These are phyloP conservation scores for Parazoanthus swiftii DNA, from an alignment of 92 coral and sea anemone species.

Conservation along the genomic window DNA sequence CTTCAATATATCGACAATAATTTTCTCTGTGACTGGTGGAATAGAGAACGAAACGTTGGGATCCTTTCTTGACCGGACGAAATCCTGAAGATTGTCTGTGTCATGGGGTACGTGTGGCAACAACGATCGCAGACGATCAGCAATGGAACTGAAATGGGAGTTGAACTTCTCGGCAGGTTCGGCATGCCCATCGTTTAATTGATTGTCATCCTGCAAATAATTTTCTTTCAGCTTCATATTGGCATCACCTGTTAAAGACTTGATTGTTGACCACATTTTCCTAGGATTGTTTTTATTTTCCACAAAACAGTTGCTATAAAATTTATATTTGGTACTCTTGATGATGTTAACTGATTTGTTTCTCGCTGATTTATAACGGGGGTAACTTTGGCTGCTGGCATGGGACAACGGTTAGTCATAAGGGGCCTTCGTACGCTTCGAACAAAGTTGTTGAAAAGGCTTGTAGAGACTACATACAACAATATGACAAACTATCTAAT, in stretches of 20 bases:
- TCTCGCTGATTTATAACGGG: slow-evolving; percentile 26
- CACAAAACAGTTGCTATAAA: slow-evolving; percentile 38
- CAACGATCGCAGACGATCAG: slow-evolving; percentile 43
- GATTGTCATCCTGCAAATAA: neutral
- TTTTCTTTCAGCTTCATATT: neutral
- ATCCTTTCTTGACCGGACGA: slow-evolving; percentile 57
- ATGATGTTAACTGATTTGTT: slow-evolving; percentile 40
- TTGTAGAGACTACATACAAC: no score
- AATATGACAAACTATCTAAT: no score
- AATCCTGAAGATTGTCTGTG: slow-evolving; percentile 41
- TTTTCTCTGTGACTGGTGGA: slow-evolving; percentile 17
- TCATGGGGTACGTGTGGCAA: slow-evolving; percentile 43
- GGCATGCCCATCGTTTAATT: neutral
- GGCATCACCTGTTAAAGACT: slow-evolving; percentile 26
- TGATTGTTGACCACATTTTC: slow-evolving; percentile 49
- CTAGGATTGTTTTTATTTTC: slow-evolving; percentile 34
- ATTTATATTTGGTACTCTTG: slow-evolving; percentile 40
- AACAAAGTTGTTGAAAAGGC: no score
- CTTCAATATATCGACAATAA: no score
- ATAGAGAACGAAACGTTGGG: slow-evolving; percentile 35
- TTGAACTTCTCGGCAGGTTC: slow-evolving; percentile 36
- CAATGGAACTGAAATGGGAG: slow-evolving; percentile 50
- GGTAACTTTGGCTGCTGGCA: neutral
- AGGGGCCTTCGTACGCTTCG: neutral
- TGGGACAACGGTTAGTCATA: neutral